Evolutionary conservation across 2,797 vertebrate species (phyloP), one percentile per base, ranked within the genome.

Genomic region (Liparis tanakae): DNA sequence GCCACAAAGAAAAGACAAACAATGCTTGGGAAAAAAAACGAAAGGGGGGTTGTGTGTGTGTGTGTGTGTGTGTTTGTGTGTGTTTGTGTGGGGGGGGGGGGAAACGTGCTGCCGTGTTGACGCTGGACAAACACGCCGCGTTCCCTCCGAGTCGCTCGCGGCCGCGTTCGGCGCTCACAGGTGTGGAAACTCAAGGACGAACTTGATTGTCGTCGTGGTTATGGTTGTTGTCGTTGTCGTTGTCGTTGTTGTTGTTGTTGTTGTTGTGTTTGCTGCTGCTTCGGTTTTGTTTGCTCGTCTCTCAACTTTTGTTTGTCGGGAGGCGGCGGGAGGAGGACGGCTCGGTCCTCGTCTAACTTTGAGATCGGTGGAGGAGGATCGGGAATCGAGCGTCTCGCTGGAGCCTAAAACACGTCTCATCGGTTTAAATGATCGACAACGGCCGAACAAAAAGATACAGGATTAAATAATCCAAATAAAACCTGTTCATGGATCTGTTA

Each of bases 1-100:
- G 51, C 72, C 92, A 91, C 93, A 92, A 92, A 92, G 91, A 91
- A 78, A 93, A 92, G 91, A 91, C 92, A 94, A 94, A 94, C 94
- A 95, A 94, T 92, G 89, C 88, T 91, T 86, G 87, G 85, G 81
- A 44, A 60, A 57, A 50, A 51, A 87, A 81, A 76, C 25, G 25
- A 30, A 30, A 30, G 25, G 25, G 25, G 25, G n/a, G n/a, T n/a
- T n/a, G n/a, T 30, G 25, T 30, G 25, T 30, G 25, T 30, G 25
- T 30, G 25, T 30, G 25, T 30, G 25, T 30, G 25, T 30, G 25
- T 30, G 25, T 30, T 2, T 30, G 25, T 30, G 1, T 30, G 25
- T 30, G 25, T 30, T 2, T 30, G 25, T 30, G 25, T 30, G 25
- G 1, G 25, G 34, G 62, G 76, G 80, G 54, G 80, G 85, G 90